Base-by-base conservation (phyloP, 2,113 vertebrate species). In the Atherinomorus stipes region DNA sequence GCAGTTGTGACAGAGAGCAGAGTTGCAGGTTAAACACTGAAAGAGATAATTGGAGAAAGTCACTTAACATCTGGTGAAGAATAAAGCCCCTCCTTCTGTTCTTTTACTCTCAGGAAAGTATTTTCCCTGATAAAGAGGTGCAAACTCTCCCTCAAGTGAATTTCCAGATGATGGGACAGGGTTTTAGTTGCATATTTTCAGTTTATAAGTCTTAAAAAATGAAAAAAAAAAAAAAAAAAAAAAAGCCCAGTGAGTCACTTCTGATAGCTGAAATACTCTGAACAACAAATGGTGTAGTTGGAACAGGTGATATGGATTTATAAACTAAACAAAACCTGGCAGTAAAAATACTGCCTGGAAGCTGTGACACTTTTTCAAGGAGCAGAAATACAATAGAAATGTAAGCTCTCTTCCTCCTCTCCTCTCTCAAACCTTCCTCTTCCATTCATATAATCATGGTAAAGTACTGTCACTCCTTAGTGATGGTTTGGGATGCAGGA, bases 251-350 rank as follows among this genome's bases (percentile, higher is more conserved):
- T 5, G 37, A 68, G 71, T 79, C 22, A 25, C 45, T n/a, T 62
- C 15, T 75, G 61, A n/a, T 56, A 49, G 51, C 18, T 22, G 11
- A 40, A 57, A 18, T n/a, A 11, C 9, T 13, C 52, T 21, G 23
- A 59, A 25, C 38, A 69, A 44, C 44, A 71, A 34, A 42, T 3
- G 16, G 54, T 5, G 18, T 22, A 9, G 74, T 47, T 66, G 34
- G 45, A 81, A 70, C 16, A 34, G 18, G 52, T 68, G 12, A 6
- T 26, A 57, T 22, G 53, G 23, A 13, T 56, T 71, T 67, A 23
- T 63, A 56, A 71, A 80, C 56, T 56, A 15, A 71, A 38, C 37
- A 45, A 26, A 74, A 40, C 22, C 57, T 83, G 65, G 70, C 69
- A 67, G 16, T 50, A 34, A 25, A 58, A 58, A 70, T 0, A 6